Conservation (phyloP, 2,888 invertebrate species). For the Melinaea marsaeus region DNA sequence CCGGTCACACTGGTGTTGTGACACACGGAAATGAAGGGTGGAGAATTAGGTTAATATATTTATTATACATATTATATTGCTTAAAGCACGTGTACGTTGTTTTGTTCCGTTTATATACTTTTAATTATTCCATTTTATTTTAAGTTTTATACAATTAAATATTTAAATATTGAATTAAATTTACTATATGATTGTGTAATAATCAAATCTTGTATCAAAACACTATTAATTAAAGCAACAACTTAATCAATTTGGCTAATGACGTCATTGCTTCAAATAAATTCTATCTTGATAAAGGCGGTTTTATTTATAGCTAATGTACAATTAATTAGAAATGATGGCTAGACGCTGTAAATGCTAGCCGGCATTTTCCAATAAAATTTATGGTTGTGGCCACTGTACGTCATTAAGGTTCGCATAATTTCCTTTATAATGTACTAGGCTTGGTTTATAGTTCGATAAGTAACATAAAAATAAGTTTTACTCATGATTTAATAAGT, state of each 20-base stretch:
- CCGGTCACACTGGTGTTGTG: slow-evolving; percentile 28
- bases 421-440: not conserved
- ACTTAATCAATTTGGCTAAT: not conserved
- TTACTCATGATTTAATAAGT: too few species aligned
- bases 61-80: slow-evolving; percentile 6
- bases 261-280: not conserved
- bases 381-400: slow-evolving; percentile 5
- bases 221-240: too few species aligned
- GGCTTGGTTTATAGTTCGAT: not conserved
- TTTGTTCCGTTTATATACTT: not conserved
- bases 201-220: too few species aligned
- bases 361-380: slow-evolving; percentile 12
- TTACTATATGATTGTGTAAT: too few species aligned
- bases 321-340: slow-evolving; percentile 13
- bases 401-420: slow-evolving; percentile 10
- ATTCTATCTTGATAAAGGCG: not conserved
- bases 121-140: too few species aligned
- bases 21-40: slow-evolving; percentile 21
- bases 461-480: too few species aligned
- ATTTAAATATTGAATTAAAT: too few species aligned
- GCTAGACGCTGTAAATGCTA: slow-evolving; percentile 5
- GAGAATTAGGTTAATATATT: slow-evolving; percentile 7
- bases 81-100: not conserved
- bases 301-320: slow-evolving; percentile 1
- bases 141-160: too few species aligned